Base-by-base conservation (phyloP, 92 coral and sea anemone species). In the Epizoanthus scotinus region DNA sequence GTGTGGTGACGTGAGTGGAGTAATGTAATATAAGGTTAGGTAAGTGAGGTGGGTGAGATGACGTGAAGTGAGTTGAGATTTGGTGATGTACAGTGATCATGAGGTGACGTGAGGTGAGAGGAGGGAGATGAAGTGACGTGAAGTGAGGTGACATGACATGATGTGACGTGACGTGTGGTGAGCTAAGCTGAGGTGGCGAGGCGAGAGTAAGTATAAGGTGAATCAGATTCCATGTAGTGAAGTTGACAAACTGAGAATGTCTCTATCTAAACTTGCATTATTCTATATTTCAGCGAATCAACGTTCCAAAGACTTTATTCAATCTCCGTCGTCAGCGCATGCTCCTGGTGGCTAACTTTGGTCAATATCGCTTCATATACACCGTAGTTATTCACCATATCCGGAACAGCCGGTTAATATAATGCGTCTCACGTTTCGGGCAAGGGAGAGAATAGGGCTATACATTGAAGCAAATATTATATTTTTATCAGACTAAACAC, bases 301-400 rank as follows among this genome's bases (percentile, higher is more conserved):
- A 96, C 67, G 86, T 96, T 65, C 87, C 87, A 47, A 92, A 83
- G 83, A 81, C 94, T 15, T 89, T 96, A 53, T 50, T 88, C 20
- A 89, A 87, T 42, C 97, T 96, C 28, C 92, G 99, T 55, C 85
- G 98, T 42, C 99, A 96, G 84, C 82, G 99, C 60, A 96, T 96
- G 99, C 87, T 87, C 42, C 84, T 96, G 29, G 94, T 96, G 67
- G 94, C 96, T 61, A 96, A 94, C 82, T 89, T 93, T 63, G 99
- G 97, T 18, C 99, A 96, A 55, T 96, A 96, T 85, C 91, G 96
- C 34, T 96, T 96, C 85, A 93, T 96, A 38, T 96, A 96, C 82
- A 65, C 91, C 31, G 72, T 92, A 56, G 91, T 96, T 61, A 93
- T 96, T 29, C 98, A 96, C 81, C 93, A 93, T 87, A 90, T 96